Percentiles rank a stretch among this genome's conserved stretches.
Evolutionary conservation across 2,113 vertebrate genomes (phyloP).

Genomic region (Helogale parvula): DNA sequence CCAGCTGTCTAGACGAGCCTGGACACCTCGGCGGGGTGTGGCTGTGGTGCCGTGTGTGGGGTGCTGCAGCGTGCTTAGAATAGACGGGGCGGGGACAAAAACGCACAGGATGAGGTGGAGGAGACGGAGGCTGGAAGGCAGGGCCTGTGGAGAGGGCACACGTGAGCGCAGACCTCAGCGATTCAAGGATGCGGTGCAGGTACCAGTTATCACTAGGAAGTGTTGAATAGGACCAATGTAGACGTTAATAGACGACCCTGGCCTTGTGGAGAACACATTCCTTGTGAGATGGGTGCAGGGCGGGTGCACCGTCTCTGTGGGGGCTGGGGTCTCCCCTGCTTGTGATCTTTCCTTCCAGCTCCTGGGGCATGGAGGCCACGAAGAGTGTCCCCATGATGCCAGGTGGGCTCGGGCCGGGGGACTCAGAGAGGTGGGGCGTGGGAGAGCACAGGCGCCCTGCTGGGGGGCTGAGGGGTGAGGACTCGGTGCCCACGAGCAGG

Average conservation of each 20-base stretch:
- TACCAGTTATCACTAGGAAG: fast-evolving
- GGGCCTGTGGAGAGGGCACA: neutral
- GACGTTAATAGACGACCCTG: fast-evolving
- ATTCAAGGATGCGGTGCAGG: fast-evolving
- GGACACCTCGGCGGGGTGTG: neutral
- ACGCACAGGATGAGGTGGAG: fast-evolving
- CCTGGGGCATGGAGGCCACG: fast-evolving
- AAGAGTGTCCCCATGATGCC: neutral
- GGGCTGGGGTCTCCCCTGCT: neutral
- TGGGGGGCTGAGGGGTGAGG: neutral
- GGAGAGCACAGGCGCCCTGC: neutral
- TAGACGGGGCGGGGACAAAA: neutral
- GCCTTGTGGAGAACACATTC: neutral
- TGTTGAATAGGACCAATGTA: fast-evolving
- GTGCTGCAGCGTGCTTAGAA: no score
- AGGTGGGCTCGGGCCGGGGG: fast-evolving
- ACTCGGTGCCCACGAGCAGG: neutral
- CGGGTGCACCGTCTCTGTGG: neutral
- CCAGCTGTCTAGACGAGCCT: neutral
- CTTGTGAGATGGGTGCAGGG: fast-evolving
- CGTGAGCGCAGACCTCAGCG: fast-evolving
- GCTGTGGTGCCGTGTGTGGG: neutral
- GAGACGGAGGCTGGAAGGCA: neutral
- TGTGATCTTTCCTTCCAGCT: neutral
- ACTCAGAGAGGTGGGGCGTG: neutral